These are phyloP conservation scores for Climacteris rufus DNA, from an alignment of 2,113 vertebrate genomes.

Conservation along the genomic window DNA sequence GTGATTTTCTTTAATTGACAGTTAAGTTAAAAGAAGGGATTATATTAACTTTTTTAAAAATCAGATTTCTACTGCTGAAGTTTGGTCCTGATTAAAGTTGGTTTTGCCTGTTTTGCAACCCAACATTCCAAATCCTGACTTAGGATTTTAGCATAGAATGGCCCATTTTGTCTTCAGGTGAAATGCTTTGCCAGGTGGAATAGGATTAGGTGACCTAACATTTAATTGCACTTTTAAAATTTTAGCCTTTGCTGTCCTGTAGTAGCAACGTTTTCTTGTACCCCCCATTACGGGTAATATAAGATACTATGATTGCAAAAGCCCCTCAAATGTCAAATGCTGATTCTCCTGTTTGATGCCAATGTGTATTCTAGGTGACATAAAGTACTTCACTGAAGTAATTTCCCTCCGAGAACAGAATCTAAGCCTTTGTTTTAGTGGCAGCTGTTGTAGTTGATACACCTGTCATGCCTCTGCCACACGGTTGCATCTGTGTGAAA, in stretches of 20 bases:
- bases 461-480: background rate
- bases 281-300: slow-evolving; percentile 3
- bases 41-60: background rate
- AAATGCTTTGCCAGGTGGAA: background rate
- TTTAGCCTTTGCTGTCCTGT: background rate
- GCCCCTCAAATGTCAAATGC: slow-evolving; percentile 13
- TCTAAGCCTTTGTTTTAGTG: background rate
- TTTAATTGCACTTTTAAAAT: background rate
- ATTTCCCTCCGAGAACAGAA: slow-evolving; percentile 23
- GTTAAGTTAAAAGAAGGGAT: background rate
- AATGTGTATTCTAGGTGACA: slow-evolving; percentile 13
- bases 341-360: slow-evolving; percentile 24
- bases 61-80: background rate
- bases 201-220: background rate
- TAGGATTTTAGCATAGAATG: background rate
- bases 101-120: background rate
- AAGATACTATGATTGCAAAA: slow-evolving; percentile 31
- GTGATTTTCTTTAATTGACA: background rate
- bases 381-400: slow-evolving; percentile 28
- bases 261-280: background rate
- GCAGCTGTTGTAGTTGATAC: background rate
- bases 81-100: background rate
- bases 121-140: background rate
- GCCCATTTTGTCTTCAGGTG: background rate
- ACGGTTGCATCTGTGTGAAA: background rate